Evolutionary conservation across 2,797 vertebrate genomes (phyloP), one percentile per base, ranked within the genome.

Genomic region (Heliangelus exortis): DNA sequence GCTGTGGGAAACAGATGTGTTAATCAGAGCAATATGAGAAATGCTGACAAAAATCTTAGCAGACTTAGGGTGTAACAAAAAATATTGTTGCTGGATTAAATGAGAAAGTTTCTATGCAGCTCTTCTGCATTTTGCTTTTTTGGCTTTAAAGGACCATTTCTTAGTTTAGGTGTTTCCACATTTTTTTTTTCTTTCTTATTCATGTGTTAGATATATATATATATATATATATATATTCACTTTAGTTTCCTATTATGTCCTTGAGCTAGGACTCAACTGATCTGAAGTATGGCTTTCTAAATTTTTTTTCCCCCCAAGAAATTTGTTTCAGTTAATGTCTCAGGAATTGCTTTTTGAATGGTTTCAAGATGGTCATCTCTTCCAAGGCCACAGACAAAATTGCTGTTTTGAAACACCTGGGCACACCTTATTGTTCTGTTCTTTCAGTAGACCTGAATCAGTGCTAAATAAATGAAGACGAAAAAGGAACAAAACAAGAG

Each of bases 401-500:
- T 29, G 33, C 15, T 71, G 16, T 33, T 93, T 95, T 65, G 69
- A 91, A 94, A 61, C 5, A 36, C 55, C 57, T 66, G 8, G 4
- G 5, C 29, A 68, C 11, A 48, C 7, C 2, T 67, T 87, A 79
- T 51, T 39, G 1, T 68, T 66, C 2, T 67, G 19, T 83, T 80
- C 25, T 90, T 89, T 78, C 39, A 65, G 22, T 12, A 77, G 54
- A 53, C 9, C 2, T 73, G 39, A 81, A 57, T 68, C 20, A 74
- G 3, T 48, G 9, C n/a, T 91, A 61, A 76, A 72, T 69, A 92
- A 85, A 87, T 29, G 29, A 82, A 53, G 43, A 63, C 41, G 63
- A 93, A 94, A 81, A 26, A 84, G 20, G 83, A 93, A 93, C 9
- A 43, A 94, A 90, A 82, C 77, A 26, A 31, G 22, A 34, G 83